Evolutionary conservation across 2,797 vertebrate species (phyloP).

Genomic region (Sparidentex hasta): DNA sequence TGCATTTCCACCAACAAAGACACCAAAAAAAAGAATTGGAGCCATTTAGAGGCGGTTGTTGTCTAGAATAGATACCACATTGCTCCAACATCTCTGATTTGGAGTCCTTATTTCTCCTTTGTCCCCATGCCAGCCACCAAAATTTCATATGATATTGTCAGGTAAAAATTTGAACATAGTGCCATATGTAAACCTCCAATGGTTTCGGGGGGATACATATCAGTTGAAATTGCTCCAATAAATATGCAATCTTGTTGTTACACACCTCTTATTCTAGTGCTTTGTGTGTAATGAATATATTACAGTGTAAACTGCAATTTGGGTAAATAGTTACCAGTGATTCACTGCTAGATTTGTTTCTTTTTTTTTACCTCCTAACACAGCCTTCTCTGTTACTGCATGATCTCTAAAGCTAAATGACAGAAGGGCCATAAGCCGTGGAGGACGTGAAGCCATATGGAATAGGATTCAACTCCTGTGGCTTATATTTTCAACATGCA

Average conservation of each 20-base stretch:
- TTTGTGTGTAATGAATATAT: not conserved
- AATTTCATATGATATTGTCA: not conserved
- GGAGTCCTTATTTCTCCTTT: not conserved
- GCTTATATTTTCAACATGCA: constrained; percentile 24
- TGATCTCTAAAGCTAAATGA: not conserved
- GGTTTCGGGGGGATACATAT: not conserved
- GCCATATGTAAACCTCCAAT: not conserved
- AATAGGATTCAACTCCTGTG: not conserved
- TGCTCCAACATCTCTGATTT: not conserved
- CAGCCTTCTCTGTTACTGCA: constrained; percentile 1
- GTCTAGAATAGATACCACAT: not conserved
- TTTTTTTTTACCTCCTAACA: not conserved
- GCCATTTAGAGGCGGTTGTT: no score
- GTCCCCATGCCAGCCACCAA: not conserved
- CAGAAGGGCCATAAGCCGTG: constrained; percentile 2
- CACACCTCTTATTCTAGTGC: not conserved
- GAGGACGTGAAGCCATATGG: constrained; percentile 33
- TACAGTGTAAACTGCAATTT: not conserved
- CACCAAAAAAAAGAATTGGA: not conserved
- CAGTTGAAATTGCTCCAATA: not conserved
- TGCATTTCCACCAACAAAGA: not conserved
- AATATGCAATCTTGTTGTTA: constrained; percentile 1
- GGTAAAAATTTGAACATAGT: not conserved
- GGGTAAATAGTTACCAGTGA: not conserved
- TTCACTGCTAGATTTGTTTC: not conserved